Evolutionary conservation across 2,888 invertebrate species (phyloP), one percentile per base, ranked within the genome.

Genomic region (Pollenia angustigena): DNA sequence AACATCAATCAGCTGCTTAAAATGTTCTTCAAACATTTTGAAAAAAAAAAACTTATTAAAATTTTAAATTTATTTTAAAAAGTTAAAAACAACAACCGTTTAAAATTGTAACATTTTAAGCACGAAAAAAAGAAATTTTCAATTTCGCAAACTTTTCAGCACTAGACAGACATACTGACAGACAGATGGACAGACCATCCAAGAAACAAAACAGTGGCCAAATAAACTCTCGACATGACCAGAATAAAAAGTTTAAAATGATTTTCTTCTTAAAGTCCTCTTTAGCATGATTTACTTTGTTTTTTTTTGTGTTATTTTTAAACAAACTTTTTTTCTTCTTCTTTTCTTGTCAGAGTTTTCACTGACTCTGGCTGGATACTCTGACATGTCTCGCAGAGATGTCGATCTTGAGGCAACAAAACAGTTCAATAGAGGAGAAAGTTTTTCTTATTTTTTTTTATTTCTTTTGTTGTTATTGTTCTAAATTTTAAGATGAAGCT

Each of bases 381-480:
- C 83, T 86, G 83, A 83, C 86, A 86, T 83, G 86, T 86, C 80
- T 83, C 42, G 46, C 81, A 60, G 80, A 72, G 66, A 72, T 85
- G 85, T 72, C 81, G 85, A 85, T 85, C 64, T 84, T 58, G 44
- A 52, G 79, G 46, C 72, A 68, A n/a, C 50, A 23, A 48, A 56
- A 58, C 83, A 78, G 83, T 84, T 87, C 87, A 86, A 75, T 72
- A 75, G 58, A 60, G 72, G 87, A 87, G 87, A 87, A 87, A 87
- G 87, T 87, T 87, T 79, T 86, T 82, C 79, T 69, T 46, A 60
- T 23, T 23, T 23, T 72, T 64, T 79, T 86, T 75, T 16, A 72
- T 69, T 68, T 84, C 44, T 68, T 68, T 78, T 64, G 64, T 76
- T 72, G 54, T 84, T 81, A 66, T 58, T 81, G 85, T 81, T 81